Conservation (phyloP, 2,113 vertebrate genomes). For the Mesitornis unicolor region DNA sequence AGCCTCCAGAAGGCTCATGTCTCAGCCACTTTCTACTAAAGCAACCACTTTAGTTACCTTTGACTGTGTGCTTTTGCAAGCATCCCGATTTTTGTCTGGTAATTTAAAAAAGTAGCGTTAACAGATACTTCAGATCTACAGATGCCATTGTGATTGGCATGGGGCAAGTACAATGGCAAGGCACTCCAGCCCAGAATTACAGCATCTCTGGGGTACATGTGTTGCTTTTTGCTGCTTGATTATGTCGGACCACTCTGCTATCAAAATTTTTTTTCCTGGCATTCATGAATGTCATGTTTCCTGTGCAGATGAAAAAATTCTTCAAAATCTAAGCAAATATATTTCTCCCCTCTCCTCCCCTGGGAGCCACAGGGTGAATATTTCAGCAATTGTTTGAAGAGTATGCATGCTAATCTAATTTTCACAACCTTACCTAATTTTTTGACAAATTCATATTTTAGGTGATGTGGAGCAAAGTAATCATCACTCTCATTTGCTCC, state of each 20-base stretch:
- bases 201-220: background rate
- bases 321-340: background rate
- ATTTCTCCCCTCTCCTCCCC: background rate
- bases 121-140: background rate
- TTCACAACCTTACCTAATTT: background rate
- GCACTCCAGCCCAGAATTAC: background rate
- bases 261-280: too few species aligned
- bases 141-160: background rate
- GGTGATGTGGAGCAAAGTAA: background rate
- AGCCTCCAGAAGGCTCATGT: background rate
- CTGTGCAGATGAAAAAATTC: background rate
- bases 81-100: background rate
- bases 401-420: background rate
- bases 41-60: background rate
- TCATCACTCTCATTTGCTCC: background rate
- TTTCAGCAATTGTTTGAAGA: background rate
- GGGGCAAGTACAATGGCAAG: background rate
- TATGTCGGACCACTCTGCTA: background rate
- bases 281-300: accelerated
- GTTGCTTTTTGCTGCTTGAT: background rate
- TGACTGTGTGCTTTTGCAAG: background rate
- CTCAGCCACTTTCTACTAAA: background rate
- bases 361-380: background rate
- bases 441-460: background rate
- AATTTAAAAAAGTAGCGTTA: background rate